Conservation (phyloP, 92 coral and sea anemone species). For the Isaurus tuberculatus region DNA sequence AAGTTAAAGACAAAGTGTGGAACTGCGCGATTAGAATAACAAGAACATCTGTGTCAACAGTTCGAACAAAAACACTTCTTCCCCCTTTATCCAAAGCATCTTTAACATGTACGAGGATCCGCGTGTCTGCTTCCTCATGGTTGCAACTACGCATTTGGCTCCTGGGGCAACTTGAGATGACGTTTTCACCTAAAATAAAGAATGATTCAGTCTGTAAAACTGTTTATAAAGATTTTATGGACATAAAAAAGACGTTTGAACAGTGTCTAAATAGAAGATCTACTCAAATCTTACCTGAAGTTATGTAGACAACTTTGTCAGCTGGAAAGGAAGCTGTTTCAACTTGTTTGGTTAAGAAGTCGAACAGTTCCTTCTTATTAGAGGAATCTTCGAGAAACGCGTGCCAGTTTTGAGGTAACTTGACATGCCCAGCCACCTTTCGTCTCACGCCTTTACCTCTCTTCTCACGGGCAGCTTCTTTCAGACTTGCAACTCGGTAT, state of each 20-base stretch:
- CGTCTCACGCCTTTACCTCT: constrained; percentile 52
- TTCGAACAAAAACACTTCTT: constrained; percentile 27
- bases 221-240: too few species aligned
- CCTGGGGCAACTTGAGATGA: constrained; percentile 21
- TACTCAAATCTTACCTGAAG: too few species aligned
- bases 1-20: neutral
- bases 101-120: constrained; percentile 52
- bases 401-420: neutral
- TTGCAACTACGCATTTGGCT: constrained; percentile 34
- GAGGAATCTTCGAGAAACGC: constrained; percentile 58
- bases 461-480: constrained; percentile 49
- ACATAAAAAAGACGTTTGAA: too few species aligned
- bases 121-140: constrained; percentile 64
- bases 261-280: too few species aligned
- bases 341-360: constrained; percentile 50
- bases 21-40: constrained; percentile 35
- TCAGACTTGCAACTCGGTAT: constrained; percentile 38
- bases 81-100: constrained; percentile 20
- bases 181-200: neutral
- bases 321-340: constrained; percentile 39
- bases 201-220: too few species aligned
- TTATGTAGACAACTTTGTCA: neutral
- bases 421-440: constrained; percentile 43
- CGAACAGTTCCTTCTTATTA: constrained; percentile 62
- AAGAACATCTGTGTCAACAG: constrained; percentile 46